Percentiles rank a stretch among this genome's conserved stretches.
Evolutionary conservation across 37 sponge, comb jelly and placozoan genomes (phyloP).

Genomic region (Cliona cf. orientalis): DNA sequence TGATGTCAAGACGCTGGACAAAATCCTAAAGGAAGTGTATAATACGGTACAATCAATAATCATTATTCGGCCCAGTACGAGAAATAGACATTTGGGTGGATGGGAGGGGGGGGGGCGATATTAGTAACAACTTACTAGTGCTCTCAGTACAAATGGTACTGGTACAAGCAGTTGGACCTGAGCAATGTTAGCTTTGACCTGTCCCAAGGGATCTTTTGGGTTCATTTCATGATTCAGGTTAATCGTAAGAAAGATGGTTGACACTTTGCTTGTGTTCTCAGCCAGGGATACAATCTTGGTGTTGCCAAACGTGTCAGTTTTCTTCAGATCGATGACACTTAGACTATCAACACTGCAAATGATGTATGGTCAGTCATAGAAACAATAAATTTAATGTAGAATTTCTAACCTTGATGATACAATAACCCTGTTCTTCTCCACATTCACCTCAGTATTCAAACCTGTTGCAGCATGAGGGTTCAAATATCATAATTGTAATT

Average conservation of each 20-base stretch:
- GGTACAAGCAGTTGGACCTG: slow-evolving; percentile 41
- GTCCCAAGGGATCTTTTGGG: slow-evolving; percentile 35
- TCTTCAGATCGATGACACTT: slow-evolving; percentile 32
- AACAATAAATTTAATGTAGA: background rate
- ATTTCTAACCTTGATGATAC: slow-evolving; percentile 17
- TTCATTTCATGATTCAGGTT: background rate
- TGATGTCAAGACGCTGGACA: slow-evolving; percentile 40
- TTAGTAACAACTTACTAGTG: slow-evolving; percentile 35
- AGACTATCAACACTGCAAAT: slow-evolving; percentile 29
- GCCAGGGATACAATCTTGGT: slow-evolving; percentile 42
- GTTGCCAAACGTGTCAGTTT: background rate
- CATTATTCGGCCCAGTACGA: background rate
- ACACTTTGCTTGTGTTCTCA: slow-evolving; percentile 34
- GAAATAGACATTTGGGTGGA: no score
- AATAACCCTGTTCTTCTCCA: slow-evolving; percentile 13
- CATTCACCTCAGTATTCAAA: slow-evolving; percentile 2
- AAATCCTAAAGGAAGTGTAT: slow-evolving; percentile 29
- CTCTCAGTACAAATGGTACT: slow-evolving; percentile 39
- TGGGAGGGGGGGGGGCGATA: no score
- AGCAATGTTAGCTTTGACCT: slow-evolving; percentile 29
- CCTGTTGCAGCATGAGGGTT: background rate
- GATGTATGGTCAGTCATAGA: background rate
- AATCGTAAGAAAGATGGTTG: slow-evolving; percentile 35
- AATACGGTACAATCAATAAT: background rate
- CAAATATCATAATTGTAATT: no score